phyloP scores from a whole-genome alignment of 2,797 vertebrate species.

The Erithacus rubecula region DNA sequence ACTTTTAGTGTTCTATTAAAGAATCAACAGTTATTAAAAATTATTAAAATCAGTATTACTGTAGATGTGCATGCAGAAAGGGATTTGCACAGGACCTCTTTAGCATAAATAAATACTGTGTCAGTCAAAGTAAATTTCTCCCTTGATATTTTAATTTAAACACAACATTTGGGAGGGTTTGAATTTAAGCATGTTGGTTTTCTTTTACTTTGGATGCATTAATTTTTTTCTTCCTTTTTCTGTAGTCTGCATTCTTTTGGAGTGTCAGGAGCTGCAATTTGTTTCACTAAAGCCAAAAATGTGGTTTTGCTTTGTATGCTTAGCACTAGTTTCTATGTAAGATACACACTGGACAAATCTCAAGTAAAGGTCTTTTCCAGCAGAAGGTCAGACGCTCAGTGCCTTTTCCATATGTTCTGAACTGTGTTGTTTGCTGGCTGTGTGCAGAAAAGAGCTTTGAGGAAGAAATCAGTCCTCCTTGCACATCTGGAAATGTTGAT shows the following conservation, averaged over 20 bases:
- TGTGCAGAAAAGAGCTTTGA: slow-evolving; percentile 47
- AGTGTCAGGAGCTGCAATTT: slow-evolving; percentile 16
- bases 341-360: slow-evolving; percentile 42
- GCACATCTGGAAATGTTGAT: slow-evolving; percentile 75
- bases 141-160: not conserved
- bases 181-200: not conserved
- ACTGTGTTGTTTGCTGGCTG: not conserved
- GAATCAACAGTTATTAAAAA: not conserved
- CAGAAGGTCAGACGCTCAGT: slow-evolving; percentile 27
- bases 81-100: not conserved
- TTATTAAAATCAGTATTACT: not conserved
- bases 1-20: not conserved
- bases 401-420: slow-evolving; percentile 66
- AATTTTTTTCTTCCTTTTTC: not conserved
- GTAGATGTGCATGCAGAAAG: not conserved
- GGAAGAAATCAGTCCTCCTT: slow-evolving; percentile 37
- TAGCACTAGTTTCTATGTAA: slow-evolving; percentile 52
- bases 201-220: not conserved
- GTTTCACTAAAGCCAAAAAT: slow-evolving; percentile 27
- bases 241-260: slow-evolving; percentile 39
- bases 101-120: not conserved
- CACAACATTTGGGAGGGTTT: slow-evolving; percentile 11
- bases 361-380: slow-evolving; percentile 50
- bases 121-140: not conserved
- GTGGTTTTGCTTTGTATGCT: slow-evolving; percentile 50